phyloP scores from a whole-genome alignment of 2,113 vertebrate genomes.

The Chaenocephalus aceratus region DNA sequence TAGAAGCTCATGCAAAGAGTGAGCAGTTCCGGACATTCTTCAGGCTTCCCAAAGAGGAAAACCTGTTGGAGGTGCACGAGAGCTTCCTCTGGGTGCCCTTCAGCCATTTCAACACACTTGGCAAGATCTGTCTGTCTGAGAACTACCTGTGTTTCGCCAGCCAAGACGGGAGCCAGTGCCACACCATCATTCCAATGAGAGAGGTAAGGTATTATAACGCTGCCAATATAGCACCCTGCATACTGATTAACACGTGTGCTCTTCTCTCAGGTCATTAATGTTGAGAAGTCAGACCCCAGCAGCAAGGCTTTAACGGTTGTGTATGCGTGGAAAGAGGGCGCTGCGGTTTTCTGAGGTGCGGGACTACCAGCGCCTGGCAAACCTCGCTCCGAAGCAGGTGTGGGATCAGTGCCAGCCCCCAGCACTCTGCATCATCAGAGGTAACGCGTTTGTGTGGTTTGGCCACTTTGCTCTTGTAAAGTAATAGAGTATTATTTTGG shows the following conservation, averaged over 20 bases:
- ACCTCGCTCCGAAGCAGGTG: conserved; percentile 87
- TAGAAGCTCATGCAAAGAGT: conserved; percentile 92
- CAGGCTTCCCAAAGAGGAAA: conserved; percentile 92
- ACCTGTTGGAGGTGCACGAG: conserved; percentile 92
- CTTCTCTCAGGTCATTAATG: conserved; percentile 85
- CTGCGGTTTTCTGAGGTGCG: conserved; percentile 93
- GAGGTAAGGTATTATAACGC: conserved; percentile 85
- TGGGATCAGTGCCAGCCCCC: conserved; percentile 84
- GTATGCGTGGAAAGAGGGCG: conserved; percentile 91
- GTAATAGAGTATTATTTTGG: no score
- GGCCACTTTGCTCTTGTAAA: neutral
- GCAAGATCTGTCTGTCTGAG: conserved; percentile 96
- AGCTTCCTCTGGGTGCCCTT: conserved; percentile 96
- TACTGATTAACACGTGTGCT: neutral
- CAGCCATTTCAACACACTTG: conserved; percentile 90
- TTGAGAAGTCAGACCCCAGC: conserved; percentile 87
- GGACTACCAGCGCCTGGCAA: conserved; percentile 90
- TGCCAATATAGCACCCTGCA: neutral
- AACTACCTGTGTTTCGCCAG: conserved; percentile 96
- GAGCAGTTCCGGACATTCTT: conserved; percentile 94
- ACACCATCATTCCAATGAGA: conserved; percentile 91
- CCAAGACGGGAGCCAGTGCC: conserved; percentile 93
- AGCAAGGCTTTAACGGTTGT: conserved; percentile 90
- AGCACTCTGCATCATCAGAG: conserved; percentile 84
- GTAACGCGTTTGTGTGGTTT: conserved; percentile 73